Percentiles rank a stretch among this genome's conserved stretches.
These are phyloP conservation scores for Ephydatia muelleri DNA, from an alignment of 37 sponge, comb jelly and placozoan genomes.

Conservation along the genomic window DNA sequence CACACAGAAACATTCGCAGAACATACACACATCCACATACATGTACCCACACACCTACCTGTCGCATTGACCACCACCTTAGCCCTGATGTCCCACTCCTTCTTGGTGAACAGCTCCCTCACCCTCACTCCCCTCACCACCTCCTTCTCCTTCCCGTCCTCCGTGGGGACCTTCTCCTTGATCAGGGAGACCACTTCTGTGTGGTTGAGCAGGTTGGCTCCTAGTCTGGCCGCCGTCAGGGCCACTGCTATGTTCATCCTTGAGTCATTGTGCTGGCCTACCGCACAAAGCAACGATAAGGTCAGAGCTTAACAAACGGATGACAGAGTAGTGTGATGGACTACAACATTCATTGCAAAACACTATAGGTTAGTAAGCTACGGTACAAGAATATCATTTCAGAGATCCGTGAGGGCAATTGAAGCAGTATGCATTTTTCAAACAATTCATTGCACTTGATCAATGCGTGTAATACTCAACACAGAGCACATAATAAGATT, in stretches of 20 bases:
- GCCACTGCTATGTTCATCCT: constrained; percentile 95
- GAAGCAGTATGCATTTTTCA: too few relatives aligned
- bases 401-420: too few relatives aligned
- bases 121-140: constrained; percentile 81
- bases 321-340: too few relatives aligned
- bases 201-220: constrained; percentile 91
- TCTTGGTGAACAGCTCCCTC: constrained; percentile 75
- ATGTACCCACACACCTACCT: constrained; percentile 6
- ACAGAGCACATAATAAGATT: too few relatives aligned
- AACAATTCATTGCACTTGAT: too few relatives aligned
- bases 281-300: neutral
- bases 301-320: too few relatives aligned
- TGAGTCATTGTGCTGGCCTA: constrained; percentile 97
- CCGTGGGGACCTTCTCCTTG: constrained; percentile 39
- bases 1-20: neutral
- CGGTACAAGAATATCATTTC: too few relatives aligned
- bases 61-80: constrained; percentile 98
- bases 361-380: too few relatives aligned
- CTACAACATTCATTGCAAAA: too few relatives aligned
- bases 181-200: constrained; percentile 68
- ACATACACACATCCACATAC: neutral
- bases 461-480: too few relatives aligned
- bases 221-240: constrained; percentile 90
- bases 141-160: constrained; percentile 30
- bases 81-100: constrained; percentile 88